Conservation (phyloP, 2,797 vertebrate genomes). For the Helostoma temminkii region DNA sequence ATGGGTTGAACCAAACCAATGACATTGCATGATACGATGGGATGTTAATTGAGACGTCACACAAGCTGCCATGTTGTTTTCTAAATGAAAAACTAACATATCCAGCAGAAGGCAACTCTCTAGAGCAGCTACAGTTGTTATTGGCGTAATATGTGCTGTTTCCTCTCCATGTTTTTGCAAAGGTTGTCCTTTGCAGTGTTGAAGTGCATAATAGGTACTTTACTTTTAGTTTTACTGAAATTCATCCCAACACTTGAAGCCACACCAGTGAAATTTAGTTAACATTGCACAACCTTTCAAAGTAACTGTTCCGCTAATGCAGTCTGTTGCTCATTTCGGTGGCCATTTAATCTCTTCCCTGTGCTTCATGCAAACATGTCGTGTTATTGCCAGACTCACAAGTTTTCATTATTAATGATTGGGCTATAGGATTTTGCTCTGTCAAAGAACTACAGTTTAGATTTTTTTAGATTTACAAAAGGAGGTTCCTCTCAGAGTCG, state of each 20-base stretch:
- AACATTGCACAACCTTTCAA: slow-evolving; percentile 12
- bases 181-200: background rate
- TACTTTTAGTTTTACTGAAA: background rate
- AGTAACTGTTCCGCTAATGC: slow-evolving; percentile 9
- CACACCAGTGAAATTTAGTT: background rate
- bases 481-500: background rate
- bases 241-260: background rate
- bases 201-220: background rate
- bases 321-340: no score
- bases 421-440: background rate
- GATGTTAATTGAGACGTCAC: no score
- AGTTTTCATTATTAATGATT: background rate
- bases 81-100: background rate
- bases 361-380: slow-evolving; percentile 16
- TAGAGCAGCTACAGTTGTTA: background rate
- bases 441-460: background rate
- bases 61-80: background rate
- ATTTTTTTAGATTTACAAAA: background rate
- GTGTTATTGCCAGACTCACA: background rate
- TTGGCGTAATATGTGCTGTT: background rate
- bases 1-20: background rate
- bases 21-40: background rate
- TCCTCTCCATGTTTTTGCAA: background rate
- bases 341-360: slow-evolving; percentile 3
- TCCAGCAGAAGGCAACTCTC: background rate